phyloP scores from a whole-genome alignment of 2,888 invertebrate species.

The Macaria liturata region DNA sequence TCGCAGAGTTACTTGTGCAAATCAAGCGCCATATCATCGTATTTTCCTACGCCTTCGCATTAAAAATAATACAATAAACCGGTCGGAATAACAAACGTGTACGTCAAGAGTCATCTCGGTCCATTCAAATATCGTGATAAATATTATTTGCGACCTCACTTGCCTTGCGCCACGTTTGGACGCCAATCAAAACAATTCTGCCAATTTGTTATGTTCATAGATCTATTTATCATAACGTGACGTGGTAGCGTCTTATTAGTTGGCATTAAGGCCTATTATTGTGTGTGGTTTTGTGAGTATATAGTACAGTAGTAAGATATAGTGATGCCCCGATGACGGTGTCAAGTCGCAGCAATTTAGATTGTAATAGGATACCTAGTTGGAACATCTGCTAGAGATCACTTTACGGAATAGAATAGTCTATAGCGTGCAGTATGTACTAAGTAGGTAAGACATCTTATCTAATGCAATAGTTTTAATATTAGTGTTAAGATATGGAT shows the following conservation, averaged over 20 bases:
- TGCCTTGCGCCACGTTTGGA: conserved; percentile 26
- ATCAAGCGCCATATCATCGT: conserved; percentile 16
- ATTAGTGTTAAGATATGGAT: too few relatives aligned
- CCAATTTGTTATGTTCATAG: conserved; percentile 11
- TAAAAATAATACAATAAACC: conserved; percentile 5
- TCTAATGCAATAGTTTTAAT: too few relatives aligned
- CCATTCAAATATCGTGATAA: conserved; percentile 22
- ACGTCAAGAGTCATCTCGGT: conserved; percentile 23
- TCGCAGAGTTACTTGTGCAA: neutral
- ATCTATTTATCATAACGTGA: neutral
- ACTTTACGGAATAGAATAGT: conserved; percentile 8
- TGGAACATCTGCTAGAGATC: conserved; percentile 32
- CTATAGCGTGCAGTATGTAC: neutral
- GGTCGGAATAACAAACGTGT: conserved; percentile 17
- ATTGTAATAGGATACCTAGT: conserved; percentile 33
- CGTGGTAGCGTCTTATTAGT: conserved; percentile 1
- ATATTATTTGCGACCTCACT: conserved; percentile 22
- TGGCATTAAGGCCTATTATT: neutral
- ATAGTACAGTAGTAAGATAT: too few relatives aligned
- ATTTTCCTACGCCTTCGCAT: conserved; percentile 20
- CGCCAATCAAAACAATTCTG: conserved; percentile 32
- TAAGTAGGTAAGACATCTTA: neutral
- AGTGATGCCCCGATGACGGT: conserved; percentile 8
- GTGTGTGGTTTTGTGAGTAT: too few relatives aligned
- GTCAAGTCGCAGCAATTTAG: conserved; percentile 30